Base-by-base conservation (phyloP, 2,113 vertebrate genomes). In the Ptilonorhynchus violaceus region DNA sequence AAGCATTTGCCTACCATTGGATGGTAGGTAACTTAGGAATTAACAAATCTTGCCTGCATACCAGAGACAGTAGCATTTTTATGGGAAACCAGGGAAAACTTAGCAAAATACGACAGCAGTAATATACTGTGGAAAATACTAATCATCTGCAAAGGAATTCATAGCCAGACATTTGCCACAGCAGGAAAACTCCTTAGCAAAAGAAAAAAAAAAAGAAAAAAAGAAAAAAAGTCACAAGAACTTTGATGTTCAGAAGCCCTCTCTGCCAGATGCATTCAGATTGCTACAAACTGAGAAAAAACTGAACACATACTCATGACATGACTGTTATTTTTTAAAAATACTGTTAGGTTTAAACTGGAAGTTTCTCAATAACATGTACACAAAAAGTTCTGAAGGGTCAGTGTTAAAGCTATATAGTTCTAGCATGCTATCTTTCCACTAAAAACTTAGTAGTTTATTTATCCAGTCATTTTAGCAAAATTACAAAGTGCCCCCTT, bases 141-240 rank as follows among this genome's bases (percentile, higher is more conserved):
- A 67, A 93, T 83, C 59, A 85, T 67, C 90, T 86, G 44, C 79
- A 88, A 96, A 95, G 72, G 82, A 96, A 96, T 94, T 93, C 75
- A 77, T 52, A 88, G 63, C 78, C 66, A 89, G 74, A 47, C 78
- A 88, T 90, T 83, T 69, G 70, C 63, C 52, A 93, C 46, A 90
- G 88, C 72, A 93, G 92, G 82, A 93, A 93, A 96, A 95, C 39
- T 95, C 59, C 50, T 95, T 47, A 94, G 72, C 35, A 92, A 77
- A 69, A 82, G 88, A 87, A 52, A 82, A 67, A 68, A 69, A 60
- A 39, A 85, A n/a, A 23, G 28, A 46, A 52, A 74, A 74, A 39
- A 39, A 39, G 37, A 39, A 52, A 82, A 67, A 68, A 69, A 60
- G 33, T 70, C 15, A 35, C 25, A 67, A 28, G 11, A 72, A 56